Evolutionary conservation across 2,113 vertebrate genomes (phyloP), one percentile per base, ranked within the genome.

Genomic region (Hemiprocne comata): DNA sequence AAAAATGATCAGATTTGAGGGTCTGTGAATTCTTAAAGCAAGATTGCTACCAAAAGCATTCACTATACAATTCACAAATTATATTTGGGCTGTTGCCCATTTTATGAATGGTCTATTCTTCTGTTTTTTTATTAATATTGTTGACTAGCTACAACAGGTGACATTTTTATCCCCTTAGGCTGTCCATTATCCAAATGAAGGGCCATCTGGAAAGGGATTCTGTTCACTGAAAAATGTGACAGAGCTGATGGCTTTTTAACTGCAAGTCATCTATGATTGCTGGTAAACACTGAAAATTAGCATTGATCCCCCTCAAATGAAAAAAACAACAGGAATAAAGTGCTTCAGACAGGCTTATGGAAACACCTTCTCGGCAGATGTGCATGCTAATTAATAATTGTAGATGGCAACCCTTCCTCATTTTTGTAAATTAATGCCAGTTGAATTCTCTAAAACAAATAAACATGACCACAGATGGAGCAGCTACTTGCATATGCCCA

Each of bases 131-230:
- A 98, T 98, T 98, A 98, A 98, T 97, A 96, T 55, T 97, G 97
- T 96, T 96, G 95, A 98, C 96, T 98, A 85, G 93, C 80, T 97
- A 96, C 88, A 98, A 98, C 98, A 98, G 98, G 98, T 98, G 97
- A 98, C 98, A 98, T 97, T 98, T 98, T 97, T 97, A 97, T 98
- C 97, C 97, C 98, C 96, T 96, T 94, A 97, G 98, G 98, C 97
- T 98, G 97, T 98, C 97, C 98, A 98, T 98, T 98, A 98, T 97
- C 98, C 96, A 98, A 98, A 98, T 98, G 98, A 98, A 98, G 93
- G 96, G 95, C 98, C 98, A 98, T 98, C 98, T 98, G 98, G 98
- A 98, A 98, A 97, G 97, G 96, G 96, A 98, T 98, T 98, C 97
- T 98, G 98, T 97, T 98, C 97, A 88, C 96, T 98, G 97, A 98